Evolutionary conservation across 92 coral and sea anemone genomes (phyloP).

Genomic region (Paragorgia papillata): DNA sequence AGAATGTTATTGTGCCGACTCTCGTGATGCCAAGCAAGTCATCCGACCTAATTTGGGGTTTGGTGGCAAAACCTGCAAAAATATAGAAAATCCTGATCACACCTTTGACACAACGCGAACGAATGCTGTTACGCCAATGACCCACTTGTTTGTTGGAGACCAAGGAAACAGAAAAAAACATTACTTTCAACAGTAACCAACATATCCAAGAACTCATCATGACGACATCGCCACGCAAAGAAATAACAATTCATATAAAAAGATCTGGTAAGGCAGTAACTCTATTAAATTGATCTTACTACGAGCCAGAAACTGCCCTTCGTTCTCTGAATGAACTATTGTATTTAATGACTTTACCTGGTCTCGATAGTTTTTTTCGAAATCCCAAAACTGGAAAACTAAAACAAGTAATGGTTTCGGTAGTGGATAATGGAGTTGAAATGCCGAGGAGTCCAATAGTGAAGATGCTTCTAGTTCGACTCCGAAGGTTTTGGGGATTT

Average conservation of each 20-base stretch:
- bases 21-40: slow-evolving; percentile 57
- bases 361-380: no score
- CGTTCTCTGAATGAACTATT: no score
- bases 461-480: no score
- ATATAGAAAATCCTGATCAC: slow-evolving; percentile 58
- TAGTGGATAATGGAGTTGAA: no score
- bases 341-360: no score
- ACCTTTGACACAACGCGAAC: slow-evolving; percentile 57
- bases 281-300: slow-evolving; percentile 40
- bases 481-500: slow-evolving; percentile 40
- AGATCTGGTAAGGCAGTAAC: slow-evolving; percentile 52
- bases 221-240: slow-evolving; percentile 32
- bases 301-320: no score
- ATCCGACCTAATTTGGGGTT: slow-evolving; percentile 44
- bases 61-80: slow-evolving; percentile 52
- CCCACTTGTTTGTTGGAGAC: slow-evolving; percentile 52
- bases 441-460: no score
- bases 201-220: slow-evolving; percentile 46
- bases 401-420: no score
- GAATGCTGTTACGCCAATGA: slow-evolving; percentile 59
- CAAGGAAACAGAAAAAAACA: slow-evolving; percentile 22
- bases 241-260: slow-evolving; percentile 38
- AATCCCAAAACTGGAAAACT: no score
- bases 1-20: slow-evolving; percentile 33
- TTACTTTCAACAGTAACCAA: slow-evolving; percentile 31